phyloP scores from a whole-genome alignment of 2,888 invertebrate species.

The Catotricha subobsoleta region DNA sequence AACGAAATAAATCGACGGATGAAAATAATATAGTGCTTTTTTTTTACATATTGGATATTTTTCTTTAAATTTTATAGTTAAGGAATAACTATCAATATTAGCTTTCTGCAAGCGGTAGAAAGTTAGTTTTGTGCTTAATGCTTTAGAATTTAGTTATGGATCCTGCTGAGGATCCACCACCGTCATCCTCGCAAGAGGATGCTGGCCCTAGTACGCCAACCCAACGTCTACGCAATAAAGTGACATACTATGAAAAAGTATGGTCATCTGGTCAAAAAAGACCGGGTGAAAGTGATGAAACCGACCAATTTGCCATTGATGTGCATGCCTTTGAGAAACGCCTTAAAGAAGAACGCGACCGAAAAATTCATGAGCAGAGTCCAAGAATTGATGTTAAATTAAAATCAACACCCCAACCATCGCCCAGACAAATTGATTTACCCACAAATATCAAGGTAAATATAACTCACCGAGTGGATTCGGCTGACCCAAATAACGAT shows the following conservation, averaged over 20 bases:
- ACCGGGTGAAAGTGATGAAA: slow-evolving; percentile 22
- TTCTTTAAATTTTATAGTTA: too few species aligned
- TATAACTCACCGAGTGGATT: slow-evolving; percentile 10
- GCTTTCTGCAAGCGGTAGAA: too few species aligned
- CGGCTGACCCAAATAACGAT: slow-evolving; percentile 9
- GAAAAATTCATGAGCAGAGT: slow-evolving; percentile 31
- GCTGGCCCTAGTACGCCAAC: slow-evolving; percentile 10
- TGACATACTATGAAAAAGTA: slow-evolving; percentile 63
- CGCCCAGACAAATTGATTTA: slow-evolving; percentile 21
- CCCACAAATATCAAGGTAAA: background rate
- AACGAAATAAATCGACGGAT: too few species aligned
- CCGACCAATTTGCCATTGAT: slow-evolving; percentile 33
- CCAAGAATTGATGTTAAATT: slow-evolving; percentile 42
- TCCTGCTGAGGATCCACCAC: slow-evolving; percentile 9
- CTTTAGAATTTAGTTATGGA: slow-evolving; percentile 7
- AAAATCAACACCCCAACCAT: slow-evolving; percentile 36
- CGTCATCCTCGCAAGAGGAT: slow-evolving; percentile 1
- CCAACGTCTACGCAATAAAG: slow-evolving; percentile 47
- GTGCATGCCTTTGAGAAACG: slow-evolving; percentile 42
- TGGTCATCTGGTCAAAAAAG: slow-evolving; percentile 40
- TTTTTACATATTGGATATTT: too few species aligned
- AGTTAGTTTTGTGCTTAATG: slow-evolving; percentile 1
- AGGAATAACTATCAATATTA: too few species aligned
- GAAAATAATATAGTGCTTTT: too few species aligned
- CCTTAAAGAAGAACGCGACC: slow-evolving; percentile 35